A percentile compares a stretch with the other conserved stretches of the same genome.
phyloP scores from a whole-genome alignment of 2,113 vertebrate species.

The zebrafish (Danio rerio) region DNA sequence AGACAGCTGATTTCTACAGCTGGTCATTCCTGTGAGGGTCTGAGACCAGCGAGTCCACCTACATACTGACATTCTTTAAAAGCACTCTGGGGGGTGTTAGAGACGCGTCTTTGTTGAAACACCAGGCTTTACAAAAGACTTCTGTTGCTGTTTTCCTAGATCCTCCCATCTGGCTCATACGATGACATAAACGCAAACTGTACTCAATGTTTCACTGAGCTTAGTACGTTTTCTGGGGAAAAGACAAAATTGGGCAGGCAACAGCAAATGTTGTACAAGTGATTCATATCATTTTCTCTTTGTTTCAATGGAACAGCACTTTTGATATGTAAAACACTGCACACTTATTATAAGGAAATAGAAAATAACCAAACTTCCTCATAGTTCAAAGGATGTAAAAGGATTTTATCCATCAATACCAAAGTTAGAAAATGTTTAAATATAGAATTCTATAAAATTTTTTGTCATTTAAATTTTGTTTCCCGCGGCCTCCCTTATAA shows the following conservation, averaged over 20 bases:
- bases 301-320: not conserved
- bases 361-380: not conserved
- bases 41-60: conserved; percentile 65
- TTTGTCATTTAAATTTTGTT: not conserved
- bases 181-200: conserved; percentile 6
- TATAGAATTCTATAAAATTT: not conserved
- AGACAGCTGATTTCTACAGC: conserved; percentile 46
- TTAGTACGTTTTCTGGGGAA: not conserved
- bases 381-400: not conserved
- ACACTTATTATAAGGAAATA: not conserved
- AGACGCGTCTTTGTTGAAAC: conserved; percentile 67
- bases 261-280: not conserved
- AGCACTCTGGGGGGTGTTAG: conserved; percentile 34
- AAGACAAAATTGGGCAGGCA: not conserved
- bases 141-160: conserved; percentile 24
- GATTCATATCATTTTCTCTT: not conserved
- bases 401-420: not conserved
- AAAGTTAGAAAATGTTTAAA: not conserved
- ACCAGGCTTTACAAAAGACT: conserved; percentile 34
- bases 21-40: conserved; percentile 63
- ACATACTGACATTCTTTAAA: conserved; percentile 56
- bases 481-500: not conserved
- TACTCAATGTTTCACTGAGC: not conserved
- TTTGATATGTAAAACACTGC: not conserved
- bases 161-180: not conserved